Percentiles rank a stretch among this genome's conserved stretches.
Conservation (phyloP, 2,888 invertebrate species). For the Baccha elongata region DNA sequence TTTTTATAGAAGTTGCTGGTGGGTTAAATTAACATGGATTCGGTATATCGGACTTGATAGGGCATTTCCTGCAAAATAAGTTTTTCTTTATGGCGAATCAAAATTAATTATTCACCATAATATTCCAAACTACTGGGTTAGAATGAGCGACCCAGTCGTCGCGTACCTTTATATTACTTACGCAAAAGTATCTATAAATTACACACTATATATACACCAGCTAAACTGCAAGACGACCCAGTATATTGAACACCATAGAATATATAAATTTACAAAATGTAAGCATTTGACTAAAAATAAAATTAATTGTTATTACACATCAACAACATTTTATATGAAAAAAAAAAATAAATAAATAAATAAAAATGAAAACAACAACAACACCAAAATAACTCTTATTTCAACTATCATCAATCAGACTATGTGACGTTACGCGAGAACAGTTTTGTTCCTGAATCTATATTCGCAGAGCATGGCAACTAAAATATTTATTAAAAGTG, state of each 20-base stretch:
- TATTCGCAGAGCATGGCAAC: constrained; percentile 34
- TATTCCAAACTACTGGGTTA: no score
- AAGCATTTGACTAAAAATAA: constrained; percentile 23
- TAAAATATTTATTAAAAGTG: constrained; percentile 72
- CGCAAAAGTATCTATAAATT: no score
- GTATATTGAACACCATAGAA: not conserved
- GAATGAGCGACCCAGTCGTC: no score
- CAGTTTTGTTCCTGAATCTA: constrained; percentile 58
- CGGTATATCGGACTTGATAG: no score
- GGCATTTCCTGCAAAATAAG: no score
- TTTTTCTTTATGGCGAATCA: no score
- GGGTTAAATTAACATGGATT: no score
- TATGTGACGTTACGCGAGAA: constrained; percentile 59
- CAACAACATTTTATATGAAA: constrained; percentile 14
- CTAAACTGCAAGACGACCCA: not conserved
- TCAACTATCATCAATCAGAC: constrained; percentile 68
- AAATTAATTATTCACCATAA: no score
- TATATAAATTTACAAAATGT: constrained; percentile 12
- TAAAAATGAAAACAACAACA: no score
- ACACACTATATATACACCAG: no score
- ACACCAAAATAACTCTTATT: constrained; percentile 53
- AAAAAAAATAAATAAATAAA: not conserved
- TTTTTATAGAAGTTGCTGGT: no score
- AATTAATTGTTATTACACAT: constrained; percentile 39
- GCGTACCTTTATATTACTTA: no score